These are phyloP conservation scores for Margaritifera margaritifera DNA, from an alignment of 2,888 invertebrate species.

Conservation along the genomic window DNA sequence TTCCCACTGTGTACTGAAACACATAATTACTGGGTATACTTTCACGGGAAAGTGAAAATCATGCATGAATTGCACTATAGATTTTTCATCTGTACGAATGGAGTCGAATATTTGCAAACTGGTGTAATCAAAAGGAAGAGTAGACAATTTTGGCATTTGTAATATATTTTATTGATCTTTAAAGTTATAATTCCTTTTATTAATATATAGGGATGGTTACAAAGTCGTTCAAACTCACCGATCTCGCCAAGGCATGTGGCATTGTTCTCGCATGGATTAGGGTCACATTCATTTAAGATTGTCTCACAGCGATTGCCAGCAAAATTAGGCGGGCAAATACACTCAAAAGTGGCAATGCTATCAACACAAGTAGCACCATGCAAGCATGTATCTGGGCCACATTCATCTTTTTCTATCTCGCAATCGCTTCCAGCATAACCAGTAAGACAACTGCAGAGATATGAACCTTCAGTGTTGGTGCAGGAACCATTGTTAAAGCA, in stretches of 20 bases:
- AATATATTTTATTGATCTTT: too few relatives aligned
- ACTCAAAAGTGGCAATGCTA: slow-evolving; percentile 3
- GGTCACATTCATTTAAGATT: slow-evolving; percentile 11
- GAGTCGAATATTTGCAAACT: too few relatives aligned
- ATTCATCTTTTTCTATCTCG: slow-evolving; percentile 14
- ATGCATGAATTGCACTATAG: too few relatives aligned
- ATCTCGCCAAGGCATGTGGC: slow-evolving; percentile 2
- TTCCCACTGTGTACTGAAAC: too few relatives aligned
- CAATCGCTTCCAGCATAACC: slow-evolving; percentile 10
- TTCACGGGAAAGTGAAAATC: too few relatives aligned
- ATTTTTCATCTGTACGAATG: too few relatives aligned
- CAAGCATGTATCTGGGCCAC: slow-evolving; percentile 5
- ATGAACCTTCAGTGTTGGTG: slow-evolving; percentile 17
- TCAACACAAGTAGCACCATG: slow-evolving; percentile 12
- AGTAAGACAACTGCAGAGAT: slow-evolving; percentile 8
- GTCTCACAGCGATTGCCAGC: slow-evolving; percentile 6
- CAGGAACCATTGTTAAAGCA: slow-evolving; percentile 13
- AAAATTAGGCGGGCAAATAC: slow-evolving; percentile 9
- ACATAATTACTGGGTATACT: too few relatives aligned
- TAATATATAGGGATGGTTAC: too few relatives aligned
- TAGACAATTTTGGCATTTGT: too few relatives aligned
- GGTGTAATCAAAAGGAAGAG: too few relatives aligned
- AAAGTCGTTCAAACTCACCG: too few relatives aligned
- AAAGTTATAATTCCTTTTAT: too few relatives aligned
- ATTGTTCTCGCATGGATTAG: slow-evolving; percentile 1